Base-by-base conservation (phyloP, 2,797 vertebrate species). In the Trachurus trachurus region DNA sequence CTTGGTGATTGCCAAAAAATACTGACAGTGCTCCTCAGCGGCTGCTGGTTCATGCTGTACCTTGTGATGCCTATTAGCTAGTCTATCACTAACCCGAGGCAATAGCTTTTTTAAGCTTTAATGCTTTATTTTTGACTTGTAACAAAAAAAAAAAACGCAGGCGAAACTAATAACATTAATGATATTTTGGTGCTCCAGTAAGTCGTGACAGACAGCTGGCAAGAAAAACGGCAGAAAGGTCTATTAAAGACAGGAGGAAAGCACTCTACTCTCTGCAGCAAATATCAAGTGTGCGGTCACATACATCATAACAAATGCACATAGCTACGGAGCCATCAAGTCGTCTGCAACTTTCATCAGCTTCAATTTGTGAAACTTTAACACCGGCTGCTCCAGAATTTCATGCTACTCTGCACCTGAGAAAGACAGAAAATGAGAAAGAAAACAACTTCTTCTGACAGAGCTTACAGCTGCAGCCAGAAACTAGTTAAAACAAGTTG, bases 101-200 rank as follows among this genome's bases (percentile, higher is more conserved):
- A 21, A 13, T 4, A n/a, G 62, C 58, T 71, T 21, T 37, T 64
- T 71, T 37, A 49, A 67, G 31, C 21, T 44, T 44, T 49, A 44
- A 29, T 44, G n/a, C 42, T 50, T 45, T 45, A 19, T 47, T 50
- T 71, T 54, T 6, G 16, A 56, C 49, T 71, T 49, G 13, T 39
- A 21, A 57, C 45, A 42, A 26, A 26, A 26, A 26, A 34, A 47
- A 69, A 65, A 19, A 47, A 39, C 10, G 22, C 49, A 73, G 31
- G 59, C 66, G 60, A 80, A 66, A 68, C 72, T 60, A 19, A 44
- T 44, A 44, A 44, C 42, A 15, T 69, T 47, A 63, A 81, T 76
- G 31, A 17, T 21, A 60, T 82, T 22, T 71, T 2, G 40, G n/a
- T 44, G 40, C 61, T 57, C 52, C 59, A 59, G n/a, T 34, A 42